Conservation (phyloP, 2,113 vertebrate species). For the Lethenteron camtschaticum region DNA sequence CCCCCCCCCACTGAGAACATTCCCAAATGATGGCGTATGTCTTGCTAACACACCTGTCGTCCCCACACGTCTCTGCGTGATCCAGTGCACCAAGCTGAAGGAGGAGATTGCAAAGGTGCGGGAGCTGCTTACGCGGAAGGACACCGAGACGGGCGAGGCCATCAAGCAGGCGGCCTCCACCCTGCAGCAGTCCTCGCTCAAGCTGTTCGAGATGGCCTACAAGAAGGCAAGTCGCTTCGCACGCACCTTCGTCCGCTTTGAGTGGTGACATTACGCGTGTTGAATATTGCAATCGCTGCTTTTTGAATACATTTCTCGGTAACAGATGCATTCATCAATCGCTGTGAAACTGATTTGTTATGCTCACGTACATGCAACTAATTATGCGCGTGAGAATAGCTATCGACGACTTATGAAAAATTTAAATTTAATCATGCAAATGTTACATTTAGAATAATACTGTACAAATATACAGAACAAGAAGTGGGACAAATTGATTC, state of each 20-base stretch:
- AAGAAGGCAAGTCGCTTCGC: constrained; percentile 45
- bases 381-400: too few species aligned
- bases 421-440: too few species aligned
- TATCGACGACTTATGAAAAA: too few species aligned
- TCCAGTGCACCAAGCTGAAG: constrained; percentile 69
- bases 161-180: constrained; percentile 66
- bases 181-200: constrained; percentile 81
- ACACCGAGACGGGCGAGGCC: constrained; percentile 72
- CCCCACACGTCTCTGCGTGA: constrained; percentile 7
- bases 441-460: not conserved
- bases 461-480: not conserved
- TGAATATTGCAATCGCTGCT: too few species aligned
- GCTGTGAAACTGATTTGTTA: too few species aligned
- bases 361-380: too few species aligned
- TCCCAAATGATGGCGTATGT: too few species aligned
- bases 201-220: constrained; percentile 97
- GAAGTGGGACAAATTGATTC: not conserved
- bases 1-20: too few species aligned
- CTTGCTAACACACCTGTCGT: too few species aligned
- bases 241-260: too few species aligned
- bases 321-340: not conserved
- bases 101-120: constrained; percentile 75
- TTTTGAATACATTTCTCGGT: not conserved
- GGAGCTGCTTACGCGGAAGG: constrained; percentile 67
- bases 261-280: too few species aligned